Base-by-base conservation (phyloP, 2,888 invertebrate genomes). In the Andrena haemorrhoa region DNA sequence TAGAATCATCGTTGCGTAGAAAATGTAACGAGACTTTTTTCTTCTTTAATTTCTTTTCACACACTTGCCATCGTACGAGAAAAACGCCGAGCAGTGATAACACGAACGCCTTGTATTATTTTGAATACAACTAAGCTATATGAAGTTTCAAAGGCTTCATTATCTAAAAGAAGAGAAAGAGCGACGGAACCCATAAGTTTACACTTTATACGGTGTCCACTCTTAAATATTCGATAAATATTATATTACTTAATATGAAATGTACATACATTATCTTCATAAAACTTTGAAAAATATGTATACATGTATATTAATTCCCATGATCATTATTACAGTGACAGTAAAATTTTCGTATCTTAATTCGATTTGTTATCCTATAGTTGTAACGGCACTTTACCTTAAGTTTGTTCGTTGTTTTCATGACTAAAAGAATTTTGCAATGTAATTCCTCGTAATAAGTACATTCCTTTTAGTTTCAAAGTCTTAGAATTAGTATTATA, bases 341-440 rank as follows among this genome's bases (percentile, higher is more conserved):
- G 23, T 29, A 51, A 73, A 80, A 53, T 69, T 68, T 35, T 8
- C 41, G 10, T 65, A 29, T 35, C 31, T 51, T 23, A 60, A 31
- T 23, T 63, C 31, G 12, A 64, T 8, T 65, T 60, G 35, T 74
- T 49, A 20, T 10, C 47, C 16, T 63, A 58, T 1, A 4, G 7
- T 63, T 10, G 8, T 65, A 49, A 58, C 33, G 53, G 47, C 5
- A 63, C 49, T 41, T 29, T 35, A 56, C n/a, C 23, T 79, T 83
- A 73, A 51, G 75, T 64, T 53, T 75, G 66, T 10, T 86, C 85
- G 41, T 80, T 75, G 33, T 83, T 76, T n/a, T 81, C 81, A 29
- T 87, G 60, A 7, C 86, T 87, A 66, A 76, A 85, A 71, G 63
- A 20, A 66, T 61, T 1, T 61, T 29, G 61, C 16, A 8, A 61